Percentiles rank a stretch among this genome's conserved stretches.
Conservation (phyloP, 2,113 vertebrate species). For the Nothocercus julius region DNA sequence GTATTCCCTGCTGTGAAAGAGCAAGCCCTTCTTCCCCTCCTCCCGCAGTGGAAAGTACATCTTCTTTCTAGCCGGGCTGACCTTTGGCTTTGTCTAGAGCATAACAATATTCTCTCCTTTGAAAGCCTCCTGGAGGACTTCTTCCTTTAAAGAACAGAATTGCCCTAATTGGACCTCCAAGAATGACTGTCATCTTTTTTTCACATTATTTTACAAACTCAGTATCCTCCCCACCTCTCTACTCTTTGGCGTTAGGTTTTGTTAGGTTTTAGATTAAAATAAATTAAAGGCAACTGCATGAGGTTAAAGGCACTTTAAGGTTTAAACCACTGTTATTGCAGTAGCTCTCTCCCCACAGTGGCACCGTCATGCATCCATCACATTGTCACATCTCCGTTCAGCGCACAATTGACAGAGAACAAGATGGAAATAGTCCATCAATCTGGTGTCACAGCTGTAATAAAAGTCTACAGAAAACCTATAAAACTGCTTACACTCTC, state of each 20-base stretch:
- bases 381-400: slow-evolving; percentile 75
- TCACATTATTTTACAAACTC: slow-evolving; percentile 10
- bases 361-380: slow-evolving; percentile 77
- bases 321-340: slow-evolving; percentile 64
- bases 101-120: slow-evolving; percentile 69
- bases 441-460: slow-evolving; percentile 80
- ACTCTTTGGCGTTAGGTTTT: slow-evolving; percentile 1
- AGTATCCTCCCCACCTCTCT: not conserved
- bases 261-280: slow-evolving; percentile 62
- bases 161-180: slow-evolving; percentile 72
- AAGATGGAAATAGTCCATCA: slow-evolving; percentile 82
- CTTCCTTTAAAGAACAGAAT: slow-evolving; percentile 64
- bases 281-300: slow-evolving; percentile 61
- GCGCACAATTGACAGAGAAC: slow-evolving; percentile 78
- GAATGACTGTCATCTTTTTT: slow-evolving; percentile 18
- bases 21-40: slow-evolving; percentile 61
- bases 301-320: slow-evolving; percentile 41
- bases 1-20: slow-evolving; percentile 69
- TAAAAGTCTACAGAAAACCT: slow-evolving; percentile 79
- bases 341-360: slow-evolving; percentile 54
- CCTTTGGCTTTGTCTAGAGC: slow-evolving; percentile 73
- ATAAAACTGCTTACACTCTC: slow-evolving; percentile 73
- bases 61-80: slow-evolving; percentile 65
- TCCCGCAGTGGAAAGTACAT: slow-evolving; percentile 64
- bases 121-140: slow-evolving; percentile 73